Evolutionary conservation across 2,797 vertebrate species (phyloP), one percentile per base, ranked within the genome.

Genomic region (Lepidocolaptes lacrymiger): DNA sequence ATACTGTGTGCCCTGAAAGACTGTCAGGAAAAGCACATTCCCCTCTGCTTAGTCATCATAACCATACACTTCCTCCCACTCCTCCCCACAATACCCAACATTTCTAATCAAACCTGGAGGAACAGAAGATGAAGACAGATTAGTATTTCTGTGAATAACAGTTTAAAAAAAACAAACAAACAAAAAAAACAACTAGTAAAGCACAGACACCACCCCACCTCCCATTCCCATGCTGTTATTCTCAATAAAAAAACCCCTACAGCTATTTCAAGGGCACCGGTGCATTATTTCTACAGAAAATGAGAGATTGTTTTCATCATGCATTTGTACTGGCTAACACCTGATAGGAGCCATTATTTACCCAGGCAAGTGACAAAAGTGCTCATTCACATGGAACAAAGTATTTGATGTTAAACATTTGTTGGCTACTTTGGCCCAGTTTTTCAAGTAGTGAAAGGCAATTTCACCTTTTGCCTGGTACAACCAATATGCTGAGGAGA

Each of bases 361-460:
- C 41, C 39, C 59, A 87, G 76, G 79, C 72, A 89, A 55, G 55
- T 93, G 85, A 86, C 30, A 75, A 48, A 94, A 91, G 30, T 21
- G 46, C 51, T 92, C 69, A 19, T 85, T 95, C 64, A 56, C 62
- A 55, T 21, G 41, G 90, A 77, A 93, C 78, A 87, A 95, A 93
- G 49, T 93, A 91, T 89, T 91, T 41, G 51, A 80, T 91, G 68
- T 85, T 90, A 86, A 91, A 88, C 85, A 94, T 82, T 88, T 94
- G 58, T 88, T 75, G 52, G 69, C 48, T 90, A 75, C 90, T 97
- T 94, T 69, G 73, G 91, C 44, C 75, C 77, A 92, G 72, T 72
- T 97, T 89, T 96, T 96, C 91, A 96, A 94, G 64, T 28, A 66
- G 32, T 41, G 78, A 85, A 95, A 96, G 49, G 56, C 62, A 91